Evolutionary conservation across 1,140 invertebrate species (phyloP).

Genomic region (Helicoverpa armigera): DNA sequence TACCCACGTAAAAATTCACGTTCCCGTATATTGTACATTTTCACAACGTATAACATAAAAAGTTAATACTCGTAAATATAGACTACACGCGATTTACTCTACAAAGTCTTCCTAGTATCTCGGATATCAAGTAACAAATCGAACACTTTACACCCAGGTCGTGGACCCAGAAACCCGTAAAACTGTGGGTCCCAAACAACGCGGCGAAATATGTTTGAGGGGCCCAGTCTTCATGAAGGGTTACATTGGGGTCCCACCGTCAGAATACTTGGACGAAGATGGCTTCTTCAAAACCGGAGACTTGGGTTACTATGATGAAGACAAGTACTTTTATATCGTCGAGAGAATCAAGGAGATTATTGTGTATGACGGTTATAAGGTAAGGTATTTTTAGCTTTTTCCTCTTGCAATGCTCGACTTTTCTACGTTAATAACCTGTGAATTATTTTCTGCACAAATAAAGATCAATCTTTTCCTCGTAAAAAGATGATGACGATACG

Average conservation of each 20-base stretch:
- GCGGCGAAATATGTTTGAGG: conserved; percentile 89
- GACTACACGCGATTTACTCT: neutral
- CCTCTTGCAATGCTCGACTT: neutral
- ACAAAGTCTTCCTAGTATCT: conserved; percentile 14
- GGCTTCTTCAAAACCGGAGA: conserved; percentile 94
- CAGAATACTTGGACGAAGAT: conserved; percentile 90
- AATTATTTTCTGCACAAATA: too few species aligned
- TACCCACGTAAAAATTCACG: too few species aligned
- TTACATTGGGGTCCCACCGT: conserved; percentile 88
- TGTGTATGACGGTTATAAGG: conserved; percentile 90
- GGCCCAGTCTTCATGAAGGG: conserved; percentile 89
- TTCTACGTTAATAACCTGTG: too few species aligned
- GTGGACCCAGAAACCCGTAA: conserved; percentile 86
- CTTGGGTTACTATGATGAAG: conserved; percentile 91
- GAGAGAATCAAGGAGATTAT: conserved; percentile 94
- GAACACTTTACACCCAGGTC: conserved; percentile 71
- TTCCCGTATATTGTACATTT: too few species aligned
- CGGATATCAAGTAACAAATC: conserved; percentile 60
- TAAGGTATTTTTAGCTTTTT: conserved; percentile 35
- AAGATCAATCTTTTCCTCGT: too few species aligned
- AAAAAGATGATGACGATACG: too few species aligned
- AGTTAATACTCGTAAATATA: neutral
- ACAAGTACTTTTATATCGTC: conserved; percentile 90
- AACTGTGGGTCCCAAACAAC: conserved; percentile 85
- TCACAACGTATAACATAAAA: neutral